Base-by-base conservation (phyloP, 2,888 invertebrate genomes). In the Mellilla xanthometata region DNA sequence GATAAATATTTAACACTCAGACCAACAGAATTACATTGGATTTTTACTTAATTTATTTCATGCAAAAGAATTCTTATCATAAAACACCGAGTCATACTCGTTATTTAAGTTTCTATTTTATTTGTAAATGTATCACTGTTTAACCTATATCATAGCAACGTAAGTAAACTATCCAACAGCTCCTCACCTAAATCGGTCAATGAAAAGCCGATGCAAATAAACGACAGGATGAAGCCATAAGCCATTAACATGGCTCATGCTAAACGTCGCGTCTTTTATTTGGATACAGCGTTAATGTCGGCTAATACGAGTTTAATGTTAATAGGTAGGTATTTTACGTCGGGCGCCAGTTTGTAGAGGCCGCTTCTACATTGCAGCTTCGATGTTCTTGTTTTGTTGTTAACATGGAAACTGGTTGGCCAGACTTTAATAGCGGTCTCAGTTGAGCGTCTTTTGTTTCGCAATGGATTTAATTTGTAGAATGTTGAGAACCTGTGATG, bases 151-250 rank as follows among this genome's bases (percentile, higher is more conserved):
- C 15, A 15, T 5, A 15, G 3, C 3, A 3, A 10, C 7, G 39
- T 34, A 34, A 45, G 29, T 2, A 15, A 33, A 45, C 8, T 3
- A 5, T 9, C 4, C 45, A 13, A 2, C 10, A 13, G 24, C 35
- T 36, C 22, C 13, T 13, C 27, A 31, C 2, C 40, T 32, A 27
- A 29, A 44, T 49, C 49, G 47, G 53, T 56, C 49, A 50, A 52
- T 56, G 52, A 52, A 49, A 56, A 56, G 55, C 49, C 41, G 46
- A 52, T 53, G 50, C 55, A 56, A 56, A 56, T 53, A 56, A 56
- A 56, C 39, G 39, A 49, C 45, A 36, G 34, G 41, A 43, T 49
- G 43, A 46, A 46, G 41, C 46, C 35, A 53, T 50, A 46, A 45
- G 42, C 39, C 39, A 33, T 45, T 46, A 46, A 39, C 45, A 46